Conservation (phyloP, 2,888 invertebrate species). For the Beris chalybata region DNA sequence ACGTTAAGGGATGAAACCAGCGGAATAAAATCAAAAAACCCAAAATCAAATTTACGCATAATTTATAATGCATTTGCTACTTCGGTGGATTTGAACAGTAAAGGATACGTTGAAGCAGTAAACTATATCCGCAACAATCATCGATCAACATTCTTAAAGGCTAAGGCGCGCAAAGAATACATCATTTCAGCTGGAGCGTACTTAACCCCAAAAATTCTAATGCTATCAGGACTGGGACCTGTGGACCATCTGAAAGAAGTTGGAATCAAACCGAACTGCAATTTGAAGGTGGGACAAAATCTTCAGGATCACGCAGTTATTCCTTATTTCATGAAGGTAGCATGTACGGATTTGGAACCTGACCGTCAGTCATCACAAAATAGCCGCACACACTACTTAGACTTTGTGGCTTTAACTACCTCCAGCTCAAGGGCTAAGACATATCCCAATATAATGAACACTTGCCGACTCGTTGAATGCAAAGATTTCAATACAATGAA, state of each 20-base stretch:
- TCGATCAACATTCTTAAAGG: slow-evolving; percentile 37
- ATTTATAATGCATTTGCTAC: slow-evolving; percentile 61
- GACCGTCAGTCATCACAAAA: slow-evolving; percentile 42
- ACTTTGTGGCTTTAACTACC: slow-evolving; percentile 5
- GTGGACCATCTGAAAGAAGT: slow-evolving; percentile 43
- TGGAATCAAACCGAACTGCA: slow-evolving; percentile 42
- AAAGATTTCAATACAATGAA: slow-evolving; percentile 1
- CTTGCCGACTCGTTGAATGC: not conserved
- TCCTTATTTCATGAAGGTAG: slow-evolving; percentile 50
- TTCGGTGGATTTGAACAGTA: slow-evolving; percentile 23
- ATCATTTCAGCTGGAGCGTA: slow-evolving; percentile 51
- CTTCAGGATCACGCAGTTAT: slow-evolving; percentile 78
- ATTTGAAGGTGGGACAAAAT: slow-evolving; percentile 66
- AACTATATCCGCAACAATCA: slow-evolving; percentile 24
- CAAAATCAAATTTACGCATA: slow-evolving; percentile 62
- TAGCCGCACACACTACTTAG: not conserved
- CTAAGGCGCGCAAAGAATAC: slow-evolving; percentile 45
- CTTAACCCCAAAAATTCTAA: slow-evolving; percentile 50
- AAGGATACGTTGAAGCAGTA: slow-evolving; percentile 15
- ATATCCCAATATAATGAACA: slow-evolving; percentile 12
- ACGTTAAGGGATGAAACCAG: slow-evolving; percentile 69
- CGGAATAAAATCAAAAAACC: slow-evolving; percentile 61
- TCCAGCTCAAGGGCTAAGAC: not conserved
- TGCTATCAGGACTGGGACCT: slow-evolving; percentile 53
- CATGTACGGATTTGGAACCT: slow-evolving; percentile 41